phyloP scores from a whole-genome alignment of 2,888 invertebrate species.

The Melieria picta region DNA sequence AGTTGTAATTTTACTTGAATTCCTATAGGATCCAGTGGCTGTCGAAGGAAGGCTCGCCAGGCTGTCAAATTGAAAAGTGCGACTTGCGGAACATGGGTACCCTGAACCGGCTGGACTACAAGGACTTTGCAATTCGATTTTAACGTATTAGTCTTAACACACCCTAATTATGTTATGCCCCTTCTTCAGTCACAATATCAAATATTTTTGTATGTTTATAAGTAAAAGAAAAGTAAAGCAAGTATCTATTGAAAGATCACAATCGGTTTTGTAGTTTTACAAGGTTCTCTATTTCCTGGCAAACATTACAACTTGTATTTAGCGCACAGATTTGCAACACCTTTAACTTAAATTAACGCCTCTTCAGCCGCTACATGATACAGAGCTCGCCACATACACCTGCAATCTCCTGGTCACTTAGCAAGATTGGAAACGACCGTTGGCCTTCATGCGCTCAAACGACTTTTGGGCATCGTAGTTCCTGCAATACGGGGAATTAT shows the following conservation, averaged over 20 bases:
- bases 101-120: slow-evolving; percentile 72
- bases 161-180: too few species aligned
- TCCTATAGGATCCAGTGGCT: slow-evolving; percentile 81
- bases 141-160: slow-evolving; percentile 61
- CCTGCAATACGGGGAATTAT: slow-evolving; percentile 44
- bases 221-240: slow-evolving; percentile 5
- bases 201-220: slow-evolving; percentile 31
- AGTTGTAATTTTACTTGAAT: slow-evolving; percentile 7
- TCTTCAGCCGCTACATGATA: too few species aligned
- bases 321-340: slow-evolving; percentile 36
- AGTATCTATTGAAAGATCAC: not conserved
- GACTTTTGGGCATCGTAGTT: slow-evolving; percentile 65
- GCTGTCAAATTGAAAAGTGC: slow-evolving; percentile 83
- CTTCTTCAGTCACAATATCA: not conserved
- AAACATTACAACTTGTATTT: slow-evolving; percentile 41
- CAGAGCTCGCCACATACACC: not conserved
- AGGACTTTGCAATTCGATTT: slow-evolving; percentile 85
- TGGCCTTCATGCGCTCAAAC: slow-evolving; percentile 65
- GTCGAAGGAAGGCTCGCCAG: slow-evolving; percentile 83
- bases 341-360: slow-evolving; percentile 33
- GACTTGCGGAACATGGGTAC: slow-evolving; percentile 85
- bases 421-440: slow-evolving; percentile 66
- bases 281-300: slow-evolving; percentile 18
- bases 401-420: slow-evolving; percentile 41
- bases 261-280: not conserved